Conservation (phyloP, 2,888 invertebrate species). For the Xanthia togata region DNA sequence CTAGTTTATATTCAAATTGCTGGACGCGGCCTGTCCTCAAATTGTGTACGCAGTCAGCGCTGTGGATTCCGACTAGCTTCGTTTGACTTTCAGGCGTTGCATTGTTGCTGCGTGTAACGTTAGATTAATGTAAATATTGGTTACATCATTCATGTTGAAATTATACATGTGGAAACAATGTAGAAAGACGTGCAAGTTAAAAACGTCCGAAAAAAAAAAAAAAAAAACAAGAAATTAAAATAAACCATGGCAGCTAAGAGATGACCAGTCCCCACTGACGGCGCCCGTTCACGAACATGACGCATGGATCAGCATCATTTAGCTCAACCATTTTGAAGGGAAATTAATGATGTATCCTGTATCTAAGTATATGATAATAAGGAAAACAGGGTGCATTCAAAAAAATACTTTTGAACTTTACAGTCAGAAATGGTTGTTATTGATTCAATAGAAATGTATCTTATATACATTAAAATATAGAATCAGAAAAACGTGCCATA, state of each 20-base stretch:
- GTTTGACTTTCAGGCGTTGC: conserved; percentile 64
- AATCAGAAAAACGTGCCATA: conserved; percentile 25
- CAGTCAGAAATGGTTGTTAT: background rate
- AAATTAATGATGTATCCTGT: too few species aligned
- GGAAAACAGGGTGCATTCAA: background rate
- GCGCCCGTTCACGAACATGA: too few species aligned
- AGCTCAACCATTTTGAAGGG: too few species aligned
- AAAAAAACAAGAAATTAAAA: too few species aligned
- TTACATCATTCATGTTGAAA: too few species aligned
- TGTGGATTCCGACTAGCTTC: conserved; percentile 55
- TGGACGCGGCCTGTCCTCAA: conserved; percentile 66
- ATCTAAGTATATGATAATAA: background rate
- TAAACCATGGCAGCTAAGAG: too few species aligned
- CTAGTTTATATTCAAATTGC: conserved; percentile 84
- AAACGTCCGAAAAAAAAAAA: too few species aligned
- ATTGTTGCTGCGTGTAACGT: conserved; percentile 46
- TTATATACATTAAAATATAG: conserved; percentile 27
- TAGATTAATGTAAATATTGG: too few species aligned
- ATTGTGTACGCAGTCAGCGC: conserved; percentile 66
- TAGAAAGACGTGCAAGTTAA: too few species aligned
- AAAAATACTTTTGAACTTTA: background rate
- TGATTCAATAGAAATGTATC: conserved; percentile 1
- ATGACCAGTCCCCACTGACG: too few species aligned
- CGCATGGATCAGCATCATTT: too few species aligned
- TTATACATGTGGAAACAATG: too few species aligned